phyloP scores from a whole-genome alignment of 2,888 invertebrate genomes.

The Oscheius myriophilus region DNA sequence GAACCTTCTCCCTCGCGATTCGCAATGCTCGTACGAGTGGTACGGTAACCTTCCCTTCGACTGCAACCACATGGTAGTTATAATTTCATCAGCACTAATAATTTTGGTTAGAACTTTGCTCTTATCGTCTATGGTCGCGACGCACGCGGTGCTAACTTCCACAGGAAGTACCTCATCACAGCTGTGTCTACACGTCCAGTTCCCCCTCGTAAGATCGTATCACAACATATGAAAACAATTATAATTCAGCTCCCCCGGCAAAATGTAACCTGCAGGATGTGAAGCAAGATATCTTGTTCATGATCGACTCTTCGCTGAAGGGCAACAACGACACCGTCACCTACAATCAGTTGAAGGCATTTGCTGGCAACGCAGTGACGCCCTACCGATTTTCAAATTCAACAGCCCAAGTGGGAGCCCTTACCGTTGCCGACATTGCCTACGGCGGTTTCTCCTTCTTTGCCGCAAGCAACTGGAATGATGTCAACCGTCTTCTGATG shows the following conservation, averaged over 20 bases:
- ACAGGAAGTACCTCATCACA: conserved; percentile 50
- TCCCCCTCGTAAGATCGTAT: conserved; percentile 34
- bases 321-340: conserved; percentile 9
- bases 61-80: conserved; percentile 32
- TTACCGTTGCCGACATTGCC: conserved; percentile 36
- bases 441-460: conserved; percentile 46
- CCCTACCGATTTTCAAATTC: conserved; percentile 6
- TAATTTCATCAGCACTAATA: not conserved
- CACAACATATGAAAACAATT: conserved; percentile 1
- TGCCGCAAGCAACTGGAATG: conserved; percentile 37
- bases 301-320: conserved; percentile 54
- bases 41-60: conserved; percentile 42
- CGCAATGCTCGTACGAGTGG: conserved; percentile 55
- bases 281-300: conserved; percentile 54
- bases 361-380: conserved; percentile 9
- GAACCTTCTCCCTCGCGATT: conserved; percentile 40
- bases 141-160: conserved; percentile 48
- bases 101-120: conserved; percentile 40
- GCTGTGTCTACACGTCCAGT: conserved; percentile 40
- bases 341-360: conserved; percentile 9
- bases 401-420: conserved; percentile 31
- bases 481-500: conserved; percentile 22
- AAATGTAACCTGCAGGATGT: conserved; percentile 29
- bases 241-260: conserved; percentile 37
- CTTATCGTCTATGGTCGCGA: conserved; percentile 54